Base-by-base conservation (phyloP, 2,797 vertebrate genomes). In the Dicrostonyx torquatus region DNA sequence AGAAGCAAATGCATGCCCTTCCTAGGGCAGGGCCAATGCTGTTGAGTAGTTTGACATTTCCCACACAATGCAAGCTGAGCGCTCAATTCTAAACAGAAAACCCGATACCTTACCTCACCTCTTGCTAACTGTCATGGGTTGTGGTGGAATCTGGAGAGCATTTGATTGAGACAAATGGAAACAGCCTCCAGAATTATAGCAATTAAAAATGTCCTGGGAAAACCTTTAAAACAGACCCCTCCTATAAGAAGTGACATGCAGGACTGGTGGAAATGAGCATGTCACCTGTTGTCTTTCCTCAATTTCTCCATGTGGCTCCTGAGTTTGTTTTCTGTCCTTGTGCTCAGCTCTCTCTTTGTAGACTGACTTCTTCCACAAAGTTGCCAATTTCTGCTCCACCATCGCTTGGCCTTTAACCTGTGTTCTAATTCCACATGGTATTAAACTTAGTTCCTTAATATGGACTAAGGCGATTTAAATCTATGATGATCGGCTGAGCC, bases 111-210 rank as follows among this genome's bases (percentile, higher is more conserved):
- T 82, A 86, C 9, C 31, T 85, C 15, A 84, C 31, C 55, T 55
- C 40, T 29, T 70, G 45, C 5, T 60, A 83, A 73, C 26, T 68
- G 89, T 84, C 13, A 40, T 31, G 85, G 60, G 68, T 26, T 72
- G 48, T 53, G 50, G 66, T 76, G 12, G 58, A 34, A 78, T 53
- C 43, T 0, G 50, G 11, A 26, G 55, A 11, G 17, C 75, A 68
- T 79, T 82, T 68, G 34, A 4, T 75, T 92, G 73, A 85, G 73
- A 89, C 55, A 79, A 86, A 45, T 24, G 78, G 58, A 93, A 75
- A 31, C 6, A 13, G 6, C 37, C 22, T 68, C n/a, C 70, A 55
- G 17, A 84, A 43, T n/a, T 75, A 73, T 9, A 55, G 78, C 84
- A 29, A 43, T 79, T 75, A 45, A 85, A 91, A 79, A 85, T 1